phyloP scores from a whole-genome alignment of 2,888 invertebrate species.

The Parasteatoda lunata region DNA sequence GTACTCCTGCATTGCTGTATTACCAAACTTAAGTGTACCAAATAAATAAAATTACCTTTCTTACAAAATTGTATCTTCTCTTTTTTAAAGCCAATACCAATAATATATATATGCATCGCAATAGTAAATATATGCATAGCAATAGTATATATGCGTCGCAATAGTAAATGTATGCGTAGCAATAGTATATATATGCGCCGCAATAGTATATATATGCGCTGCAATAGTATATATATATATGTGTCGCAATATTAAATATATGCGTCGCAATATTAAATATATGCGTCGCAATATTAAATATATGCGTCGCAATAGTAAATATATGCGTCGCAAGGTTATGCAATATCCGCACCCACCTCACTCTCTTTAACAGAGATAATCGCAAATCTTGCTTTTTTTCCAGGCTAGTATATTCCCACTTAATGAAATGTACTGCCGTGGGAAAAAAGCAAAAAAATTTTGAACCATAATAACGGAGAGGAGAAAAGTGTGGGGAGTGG shows the following conservation, averaged over 20 bases:
- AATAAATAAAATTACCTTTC: slow-evolving; percentile 65
- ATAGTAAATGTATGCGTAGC: too few species aligned
- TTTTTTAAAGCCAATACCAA: background rate
- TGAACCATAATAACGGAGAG: too few species aligned
- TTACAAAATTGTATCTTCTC: slow-evolving; percentile 3
- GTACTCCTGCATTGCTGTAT: slow-evolving; percentile 64
- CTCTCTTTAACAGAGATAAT: too few species aligned
- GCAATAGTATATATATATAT: background rate
- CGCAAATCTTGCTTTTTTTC: too few species aligned
- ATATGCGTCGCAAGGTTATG: too few species aligned
- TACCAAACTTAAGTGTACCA: slow-evolving; percentile 55
- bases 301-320: background rate
- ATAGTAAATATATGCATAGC: background rate
- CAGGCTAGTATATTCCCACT: too few species aligned
- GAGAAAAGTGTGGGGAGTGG: too few species aligned
- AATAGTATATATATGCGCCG: background rate
- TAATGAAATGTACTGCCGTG: too few species aligned
- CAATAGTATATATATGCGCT: background rate
- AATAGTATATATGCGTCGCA: background rate
- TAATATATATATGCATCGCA: background rate
- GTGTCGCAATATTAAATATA: too few species aligned
- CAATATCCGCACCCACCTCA: too few species aligned
- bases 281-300: background rate
- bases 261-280: background rate
- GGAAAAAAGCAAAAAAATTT: too few species aligned